Evolutionary conservation across 2,888 invertebrate species (phyloP).

Genomic region (Nomada lathburiana): DNA sequence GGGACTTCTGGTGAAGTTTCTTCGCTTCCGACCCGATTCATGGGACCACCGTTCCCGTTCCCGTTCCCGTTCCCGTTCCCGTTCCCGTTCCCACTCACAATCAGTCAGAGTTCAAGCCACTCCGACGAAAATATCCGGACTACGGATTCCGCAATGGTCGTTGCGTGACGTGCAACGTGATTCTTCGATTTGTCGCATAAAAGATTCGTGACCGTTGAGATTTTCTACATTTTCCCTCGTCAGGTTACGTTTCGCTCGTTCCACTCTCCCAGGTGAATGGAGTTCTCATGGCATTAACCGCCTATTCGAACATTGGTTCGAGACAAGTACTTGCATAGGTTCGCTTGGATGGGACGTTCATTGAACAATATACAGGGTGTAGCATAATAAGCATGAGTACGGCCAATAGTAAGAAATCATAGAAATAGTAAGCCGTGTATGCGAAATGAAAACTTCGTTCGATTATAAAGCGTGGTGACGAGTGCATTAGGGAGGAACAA

Average conservation of each 20-base stretch:
- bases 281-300: conserved; percentile 18
- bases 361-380: conserved; percentile 1
- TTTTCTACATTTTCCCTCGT: neutral
- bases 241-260: neutral
- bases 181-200: conserved; percentile 27
- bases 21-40: conserved; percentile 47
- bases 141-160: conserved; percentile 21
- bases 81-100: neutral
- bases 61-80: too few relatives aligned
- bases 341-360: neutral
- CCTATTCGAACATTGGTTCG: neutral
- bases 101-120: conserved; percentile 17
- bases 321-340: neutral
- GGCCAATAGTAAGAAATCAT: too few relatives aligned
- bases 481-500: too few relatives aligned
- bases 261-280: conserved; percentile 24
- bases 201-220: conserved; percentile 24
- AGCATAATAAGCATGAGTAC: too few relatives aligned
- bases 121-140: conserved; percentile 38
- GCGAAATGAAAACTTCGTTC: too few relatives aligned
- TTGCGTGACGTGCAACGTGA: conserved; percentile 20
- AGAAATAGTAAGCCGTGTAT: too few relatives aligned
- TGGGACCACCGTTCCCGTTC: neutral
- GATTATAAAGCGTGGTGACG: too few relatives aligned
- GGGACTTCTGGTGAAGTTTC: conserved; percentile 33